phyloP scores from a whole-genome alignment of 2,797 vertebrate genomes.

The Pseudochaenichthys georgianus region DNA sequence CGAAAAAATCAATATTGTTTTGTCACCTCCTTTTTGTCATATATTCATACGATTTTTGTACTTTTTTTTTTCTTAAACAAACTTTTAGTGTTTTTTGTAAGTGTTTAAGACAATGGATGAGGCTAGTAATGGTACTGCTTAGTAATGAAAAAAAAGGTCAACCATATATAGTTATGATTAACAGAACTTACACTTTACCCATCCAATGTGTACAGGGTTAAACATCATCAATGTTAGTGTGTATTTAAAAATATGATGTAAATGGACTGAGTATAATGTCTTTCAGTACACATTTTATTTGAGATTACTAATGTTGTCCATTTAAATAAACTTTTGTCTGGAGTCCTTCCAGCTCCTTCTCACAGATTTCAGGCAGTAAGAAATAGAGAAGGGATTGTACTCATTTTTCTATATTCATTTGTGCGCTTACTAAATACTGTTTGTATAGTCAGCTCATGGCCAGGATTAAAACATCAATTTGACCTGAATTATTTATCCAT shows the following conservation, averaged over 20 bases:
- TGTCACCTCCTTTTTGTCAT: no score
- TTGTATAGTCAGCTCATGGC: neutral
- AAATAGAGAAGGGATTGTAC: neutral
- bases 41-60: no score
- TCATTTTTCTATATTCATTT: neutral
- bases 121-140: no score
- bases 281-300: no score
- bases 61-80: no score
- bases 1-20: no score
- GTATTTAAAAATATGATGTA: neutral
- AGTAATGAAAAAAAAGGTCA: no score
- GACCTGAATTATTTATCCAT: conserved; percentile 37
- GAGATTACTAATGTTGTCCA: neutral
- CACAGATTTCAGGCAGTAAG: neutral
- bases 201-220: neutral
- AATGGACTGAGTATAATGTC: no score
- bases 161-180: no score
- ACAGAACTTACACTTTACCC: no score
- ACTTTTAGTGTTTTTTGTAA: no score
- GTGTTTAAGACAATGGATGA: no score
- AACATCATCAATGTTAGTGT: neutral
- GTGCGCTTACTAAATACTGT: neutral
- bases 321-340: neutral
- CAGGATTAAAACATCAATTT: conserved; percentile 13
- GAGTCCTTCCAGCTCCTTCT: neutral